A percentile compares a stretch with the other conserved stretches of the same genome.
Conservation (phyloP, 2,113 vertebrate species). For the Fulica atra region DNA sequence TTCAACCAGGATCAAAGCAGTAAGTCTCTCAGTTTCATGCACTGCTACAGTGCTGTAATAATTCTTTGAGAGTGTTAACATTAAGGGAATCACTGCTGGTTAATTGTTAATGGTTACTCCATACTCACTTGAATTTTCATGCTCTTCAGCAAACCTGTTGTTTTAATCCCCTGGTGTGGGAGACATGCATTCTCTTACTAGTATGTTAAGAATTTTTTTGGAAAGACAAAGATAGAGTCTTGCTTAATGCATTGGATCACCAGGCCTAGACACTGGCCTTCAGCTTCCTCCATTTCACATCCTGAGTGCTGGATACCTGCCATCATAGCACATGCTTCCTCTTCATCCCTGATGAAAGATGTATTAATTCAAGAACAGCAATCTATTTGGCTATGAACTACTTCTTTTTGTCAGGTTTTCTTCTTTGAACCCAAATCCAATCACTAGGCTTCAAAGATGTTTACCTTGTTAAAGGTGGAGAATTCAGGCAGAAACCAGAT, state of each 20-base stretch:
- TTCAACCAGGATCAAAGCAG: constrained; percentile 81
- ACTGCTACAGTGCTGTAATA: background rate
- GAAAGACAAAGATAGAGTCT: background rate
- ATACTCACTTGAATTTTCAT: background rate
- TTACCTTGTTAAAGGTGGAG: background rate
- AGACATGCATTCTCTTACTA: background rate
- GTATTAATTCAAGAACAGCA: background rate
- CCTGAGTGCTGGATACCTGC: background rate
- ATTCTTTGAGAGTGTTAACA: background rate
- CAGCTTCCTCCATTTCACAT: background rate
- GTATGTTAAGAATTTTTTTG: background rate
- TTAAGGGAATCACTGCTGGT: background rate
- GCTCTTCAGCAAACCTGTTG: background rate
- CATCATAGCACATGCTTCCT: background rate
- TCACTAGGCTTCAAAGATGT: background rate
- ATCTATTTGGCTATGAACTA: background rate
- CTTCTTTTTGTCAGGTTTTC: background rate
- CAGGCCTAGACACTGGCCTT: background rate
- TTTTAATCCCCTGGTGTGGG: background rate
- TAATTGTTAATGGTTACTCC: background rate
- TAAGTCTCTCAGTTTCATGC: constrained; percentile 34
- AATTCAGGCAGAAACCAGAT: background rate
- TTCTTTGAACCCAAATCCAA: background rate
- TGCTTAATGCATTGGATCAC: background rate
- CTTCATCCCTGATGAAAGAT: background rate